Conservation (phyloP, 2,797 vertebrate genomes). For the Mormyrops boulengeri region DNA sequence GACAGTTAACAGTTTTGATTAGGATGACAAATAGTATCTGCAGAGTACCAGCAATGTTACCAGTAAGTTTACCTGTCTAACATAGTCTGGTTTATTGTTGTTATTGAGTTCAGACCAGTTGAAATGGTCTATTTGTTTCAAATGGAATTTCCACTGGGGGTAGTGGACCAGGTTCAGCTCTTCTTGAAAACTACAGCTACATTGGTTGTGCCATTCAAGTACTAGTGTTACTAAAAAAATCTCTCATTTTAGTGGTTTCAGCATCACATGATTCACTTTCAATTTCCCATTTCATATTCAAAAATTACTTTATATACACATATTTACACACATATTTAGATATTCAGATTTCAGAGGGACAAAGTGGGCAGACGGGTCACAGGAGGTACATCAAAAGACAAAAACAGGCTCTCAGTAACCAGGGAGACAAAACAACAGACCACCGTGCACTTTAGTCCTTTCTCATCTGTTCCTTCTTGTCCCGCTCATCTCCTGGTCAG, state of each 20-base stretch:
- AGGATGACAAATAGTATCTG: neutral
- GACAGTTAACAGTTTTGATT: neutral
- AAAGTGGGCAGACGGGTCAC: neutral
- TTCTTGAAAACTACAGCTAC: neutral
- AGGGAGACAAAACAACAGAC: neutral
- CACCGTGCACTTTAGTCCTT: neutral
- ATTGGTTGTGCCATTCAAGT: slow-evolving; percentile 13
- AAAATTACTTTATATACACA: neutral
- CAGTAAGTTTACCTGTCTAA: neutral
- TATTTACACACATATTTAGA: neutral
- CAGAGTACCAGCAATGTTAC: neutral
- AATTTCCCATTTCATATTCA: neutral
- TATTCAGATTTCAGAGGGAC: neutral
- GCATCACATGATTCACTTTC: neutral
- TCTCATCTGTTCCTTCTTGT: neutral
- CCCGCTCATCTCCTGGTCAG: neutral
- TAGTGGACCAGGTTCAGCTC: neutral
- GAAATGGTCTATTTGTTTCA: neutral
- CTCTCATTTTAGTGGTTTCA: slow-evolving; percentile 17
- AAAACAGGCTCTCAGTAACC: neutral
- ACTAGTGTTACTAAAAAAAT: neutral
- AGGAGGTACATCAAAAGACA: neutral
- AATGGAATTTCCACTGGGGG: neutral
- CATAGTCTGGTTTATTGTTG: neutral
- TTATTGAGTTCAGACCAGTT: neutral